A percentile compares a stretch with the other conserved stretches of the same genome.
phyloP scores from a whole-genome alignment of 2,888 invertebrate species.

The Melinopterus prodromus region DNA sequence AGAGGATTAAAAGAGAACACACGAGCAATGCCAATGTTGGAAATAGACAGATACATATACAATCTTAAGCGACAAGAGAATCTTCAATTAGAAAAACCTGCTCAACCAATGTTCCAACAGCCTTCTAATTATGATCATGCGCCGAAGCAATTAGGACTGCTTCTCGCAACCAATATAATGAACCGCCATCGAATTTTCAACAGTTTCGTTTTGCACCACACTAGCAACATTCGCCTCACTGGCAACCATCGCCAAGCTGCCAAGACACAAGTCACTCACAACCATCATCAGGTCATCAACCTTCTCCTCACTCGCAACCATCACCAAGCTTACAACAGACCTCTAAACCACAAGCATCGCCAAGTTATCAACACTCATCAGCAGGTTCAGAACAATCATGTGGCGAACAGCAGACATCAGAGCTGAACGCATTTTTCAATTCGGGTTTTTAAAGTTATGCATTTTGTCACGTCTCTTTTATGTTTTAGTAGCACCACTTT shows the following conservation, averaged over 20 bases:
- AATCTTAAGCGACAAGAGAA: conserved; percentile 5
- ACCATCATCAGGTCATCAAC: neutral
- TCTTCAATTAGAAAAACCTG: neutral
- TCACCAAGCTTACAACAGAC: neutral
- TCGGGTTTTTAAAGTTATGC: neutral
- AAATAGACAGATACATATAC: conserved; percentile 11
- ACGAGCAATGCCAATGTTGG: conserved; percentile 23
- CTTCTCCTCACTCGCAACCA: neutral
- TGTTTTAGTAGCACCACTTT: neutral
- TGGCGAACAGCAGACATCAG: neutral
- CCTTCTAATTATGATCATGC: too few relatives aligned
- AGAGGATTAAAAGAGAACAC: neutral
- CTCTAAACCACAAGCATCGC: neutral
- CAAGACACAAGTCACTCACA: neutral
- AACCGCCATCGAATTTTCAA: neutral
- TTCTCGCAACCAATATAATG: too few relatives aligned
- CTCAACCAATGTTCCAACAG: neutral
- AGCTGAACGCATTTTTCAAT: neutral
- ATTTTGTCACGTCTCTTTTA: neutral
- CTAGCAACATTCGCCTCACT: conserved; percentile 5
- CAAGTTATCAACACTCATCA: conserved; percentile 1
- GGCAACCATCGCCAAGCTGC: neutral
- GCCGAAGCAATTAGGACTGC: too few relatives aligned
- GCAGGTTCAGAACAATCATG: neutral
- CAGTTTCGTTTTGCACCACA: neutral